phyloP scores from a whole-genome alignment of 2,888 invertebrate genomes.

The Hemicrepidius hirtus region DNA sequence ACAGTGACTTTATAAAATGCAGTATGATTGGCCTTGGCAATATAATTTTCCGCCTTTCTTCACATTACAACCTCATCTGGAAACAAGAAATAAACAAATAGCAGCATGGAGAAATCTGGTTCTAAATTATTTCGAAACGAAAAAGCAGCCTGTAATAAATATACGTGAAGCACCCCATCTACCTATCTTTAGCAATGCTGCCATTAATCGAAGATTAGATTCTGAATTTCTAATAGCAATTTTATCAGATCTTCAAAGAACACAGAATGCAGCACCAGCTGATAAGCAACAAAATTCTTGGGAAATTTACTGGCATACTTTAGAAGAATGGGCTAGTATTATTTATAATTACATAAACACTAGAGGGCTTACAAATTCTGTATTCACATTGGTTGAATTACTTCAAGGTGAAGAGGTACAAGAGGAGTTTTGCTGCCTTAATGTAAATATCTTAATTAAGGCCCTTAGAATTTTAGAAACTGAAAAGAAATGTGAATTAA shows the following conservation, averaged over 20 bases:
- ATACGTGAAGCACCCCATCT: slow-evolving; percentile 84
- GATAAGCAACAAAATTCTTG: slow-evolving; percentile 91
- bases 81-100: slow-evolving; percentile 93
- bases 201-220: slow-evolving; percentile 88
- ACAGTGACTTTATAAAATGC: no score
- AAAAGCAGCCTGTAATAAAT: slow-evolving; percentile 88
- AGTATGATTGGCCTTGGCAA: slow-evolving; percentile 93
- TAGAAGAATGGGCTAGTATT: slow-evolving; percentile 95
- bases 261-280: slow-evolving; percentile 87
- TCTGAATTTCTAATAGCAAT: slow-evolving; percentile 83
- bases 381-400: slow-evolving; percentile 95
- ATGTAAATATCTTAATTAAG: slow-evolving; percentile 87
- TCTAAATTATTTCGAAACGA: slow-evolving; percentile 85
- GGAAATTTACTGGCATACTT: slow-evolving; percentile 95
- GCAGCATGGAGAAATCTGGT: slow-evolving; percentile 94
- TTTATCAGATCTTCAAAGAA: slow-evolving; percentile 85
- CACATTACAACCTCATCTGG: slow-evolving; percentile 95
- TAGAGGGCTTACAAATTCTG: slow-evolving; percentile 90
- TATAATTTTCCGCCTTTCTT: slow-evolving; percentile 98
- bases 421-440: slow-evolving; percentile 90
- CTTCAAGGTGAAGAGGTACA: slow-evolving; percentile 87
- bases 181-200: slow-evolving; percentile 88
- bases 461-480: slow-evolving; percentile 85
- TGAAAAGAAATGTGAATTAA: slow-evolving; percentile 91
- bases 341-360: slow-evolving; percentile 88